phyloP scores from a whole-genome alignment of 2,113 vertebrate species.

The Zapornia atra region DNA sequence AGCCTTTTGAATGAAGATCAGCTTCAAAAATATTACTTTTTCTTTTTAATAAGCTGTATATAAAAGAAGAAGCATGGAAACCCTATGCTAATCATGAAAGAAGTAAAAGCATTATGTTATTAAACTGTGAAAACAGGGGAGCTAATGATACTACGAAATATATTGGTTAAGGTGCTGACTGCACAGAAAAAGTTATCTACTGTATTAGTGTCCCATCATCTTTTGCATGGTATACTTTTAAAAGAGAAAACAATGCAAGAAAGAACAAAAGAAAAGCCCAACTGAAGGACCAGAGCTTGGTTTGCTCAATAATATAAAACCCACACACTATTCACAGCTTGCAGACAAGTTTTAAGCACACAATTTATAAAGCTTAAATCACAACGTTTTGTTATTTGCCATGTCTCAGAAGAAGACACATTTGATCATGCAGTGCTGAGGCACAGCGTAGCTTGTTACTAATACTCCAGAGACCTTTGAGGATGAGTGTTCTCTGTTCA shows the following conservation, averaged over 20 bases:
- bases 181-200: neutral
- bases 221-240: neutral
- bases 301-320: neutral
- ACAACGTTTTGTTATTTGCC: neutral
- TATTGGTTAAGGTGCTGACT: neutral
- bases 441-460: neutral
- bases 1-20: neutral
- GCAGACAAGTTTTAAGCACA: neutral
- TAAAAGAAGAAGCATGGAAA: neutral
- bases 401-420: neutral
- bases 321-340: neutral
- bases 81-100: neutral
- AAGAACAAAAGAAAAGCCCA: neutral
- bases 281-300: neutral
- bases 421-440: neutral
- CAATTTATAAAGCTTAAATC: neutral
- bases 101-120: neutral
- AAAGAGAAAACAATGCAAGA: neutral
- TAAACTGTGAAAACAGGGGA: neutral
- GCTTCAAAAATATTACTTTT: neutral
- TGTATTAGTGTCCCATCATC: neutral
- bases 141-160: neutral
- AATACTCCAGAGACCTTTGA: neutral
- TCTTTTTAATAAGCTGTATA: neutral
- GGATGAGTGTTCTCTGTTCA: neutral